Base-by-base conservation (phyloP, 2,888 invertebrate genomes). In the Melipona bicolor region DNA sequence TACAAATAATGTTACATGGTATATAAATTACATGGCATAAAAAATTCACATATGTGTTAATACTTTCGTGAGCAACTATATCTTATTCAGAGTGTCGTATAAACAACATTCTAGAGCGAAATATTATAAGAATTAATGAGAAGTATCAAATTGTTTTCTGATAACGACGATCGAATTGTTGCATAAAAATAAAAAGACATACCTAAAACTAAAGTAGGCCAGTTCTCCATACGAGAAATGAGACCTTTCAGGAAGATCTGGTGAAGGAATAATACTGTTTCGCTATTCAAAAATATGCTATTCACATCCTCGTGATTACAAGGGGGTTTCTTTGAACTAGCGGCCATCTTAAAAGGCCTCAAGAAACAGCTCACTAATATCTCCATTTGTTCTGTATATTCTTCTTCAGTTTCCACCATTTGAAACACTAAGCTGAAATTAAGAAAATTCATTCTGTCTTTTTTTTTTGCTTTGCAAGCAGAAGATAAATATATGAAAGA, bases 211-310 rank as follows among this genome's bases (percentile, higher is more conserved):
- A 98, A 96, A 11, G 98, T 98, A 65, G 98, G 98, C 98, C 98
- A 98, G 84, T 97, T 98, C 94, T 98, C 98, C 96, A 98, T 97
- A 81, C 98, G 96, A 0, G 98, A 98, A 9, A 98, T 98, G 68
- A 98, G 96, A 54, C 98, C 98, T 95, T 98, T 98, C 92, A 98
- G 96, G 95, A 98, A 98, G 92, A 98, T 98, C 95, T 98, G 98
- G 94, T 98, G 98, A 49, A 98, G 96, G 95, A 98, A 98, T 90
- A 98, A 95, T 79, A 98, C 97, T 0, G 98, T 98, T 95, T 98
- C 98, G 92, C 97, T 98, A 95, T 98, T 98, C 87, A 98, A 95
- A 95, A 98, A 98, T 91, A 98, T 98, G 78, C 98, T 98, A 95
- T 98, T 98, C 82, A 98, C 98, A 91, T 98, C 98, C 93, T 98